These are phyloP conservation scores for Hiodon alosoides DNA, from an alignment of 2,113 vertebrate species.

Conservation along the genomic window DNA sequence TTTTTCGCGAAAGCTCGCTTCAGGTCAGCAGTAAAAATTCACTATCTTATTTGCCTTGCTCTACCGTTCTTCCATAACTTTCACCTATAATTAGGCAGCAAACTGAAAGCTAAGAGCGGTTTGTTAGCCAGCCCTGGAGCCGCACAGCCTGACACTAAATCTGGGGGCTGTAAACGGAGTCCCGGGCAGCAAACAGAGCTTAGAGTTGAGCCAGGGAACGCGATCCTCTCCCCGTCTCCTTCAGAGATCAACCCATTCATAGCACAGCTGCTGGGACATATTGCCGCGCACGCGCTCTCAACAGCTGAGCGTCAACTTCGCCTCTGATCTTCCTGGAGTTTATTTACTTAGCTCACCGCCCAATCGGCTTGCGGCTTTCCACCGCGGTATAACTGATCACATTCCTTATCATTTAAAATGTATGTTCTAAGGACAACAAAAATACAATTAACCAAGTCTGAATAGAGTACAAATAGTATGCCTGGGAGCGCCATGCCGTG, in stretches of 20 bases:
- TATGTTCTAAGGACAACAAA: too few species aligned
- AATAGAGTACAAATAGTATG: too few species aligned
- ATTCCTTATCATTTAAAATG: too few species aligned
- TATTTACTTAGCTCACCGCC: too few species aligned
- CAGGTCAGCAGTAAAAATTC: not conserved
- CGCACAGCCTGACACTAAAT: slow-evolving; percentile 43
- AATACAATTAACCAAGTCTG: too few species aligned
- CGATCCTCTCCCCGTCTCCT: slow-evolving; percentile 33
- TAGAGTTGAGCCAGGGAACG: slow-evolving; percentile 41
- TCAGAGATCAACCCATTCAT: slow-evolving; percentile 4
- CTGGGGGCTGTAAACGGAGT: slow-evolving; percentile 47
- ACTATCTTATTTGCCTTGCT: not conserved
- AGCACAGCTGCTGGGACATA: not conserved
- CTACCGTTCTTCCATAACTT: not conserved
- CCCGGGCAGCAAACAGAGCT: slow-evolving; percentile 41
- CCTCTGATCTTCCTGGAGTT: too few species aligned
- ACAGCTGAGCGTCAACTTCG: too few species aligned
- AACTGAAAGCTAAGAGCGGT: not conserved
- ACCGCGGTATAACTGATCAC: too few species aligned
- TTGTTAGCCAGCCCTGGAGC: slow-evolving; percentile 22
- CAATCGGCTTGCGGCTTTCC: too few species aligned
- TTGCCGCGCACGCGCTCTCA: not conserved
- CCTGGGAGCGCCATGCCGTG: too few species aligned
- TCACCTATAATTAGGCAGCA: not conserved
- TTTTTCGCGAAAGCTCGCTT: not conserved